A percentile compares a stretch with the other conserved stretches of the same genome.
These are phyloP conservation scores for Vultur gryphus DNA, from an alignment of 2,797 vertebrate genomes.

Conservation along the genomic window DNA sequence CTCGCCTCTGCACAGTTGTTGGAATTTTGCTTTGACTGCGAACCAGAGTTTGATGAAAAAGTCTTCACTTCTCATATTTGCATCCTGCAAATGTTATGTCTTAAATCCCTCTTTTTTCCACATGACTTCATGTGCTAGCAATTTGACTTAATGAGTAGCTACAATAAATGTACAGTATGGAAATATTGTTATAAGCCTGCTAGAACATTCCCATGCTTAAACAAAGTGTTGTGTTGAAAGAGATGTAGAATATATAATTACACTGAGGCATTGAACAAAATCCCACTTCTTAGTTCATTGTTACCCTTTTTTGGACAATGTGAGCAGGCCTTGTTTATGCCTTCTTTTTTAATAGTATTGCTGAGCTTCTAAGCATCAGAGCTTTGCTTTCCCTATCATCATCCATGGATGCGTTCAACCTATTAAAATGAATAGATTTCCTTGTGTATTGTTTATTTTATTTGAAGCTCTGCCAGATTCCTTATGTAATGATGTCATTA, in stretches of 20 bases:
- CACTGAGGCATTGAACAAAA: conserved; percentile 30
- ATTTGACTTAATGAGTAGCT: conserved; percentile 61
- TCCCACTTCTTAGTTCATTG: not conserved
- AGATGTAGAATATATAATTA: conserved; percentile 38
- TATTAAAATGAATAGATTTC: conserved; percentile 26
- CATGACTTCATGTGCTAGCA: conserved; percentile 53
- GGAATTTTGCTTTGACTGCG: conserved; percentile 58
- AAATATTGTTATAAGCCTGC: conserved; percentile 56
- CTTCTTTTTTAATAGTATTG: not conserved
- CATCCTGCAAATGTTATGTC: conserved; percentile 49
- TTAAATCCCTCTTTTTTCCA: conserved; percentile 39
- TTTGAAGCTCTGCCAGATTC: conserved; percentile 1
- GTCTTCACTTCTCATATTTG: conserved; percentile 26
- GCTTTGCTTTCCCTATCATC: not conserved
- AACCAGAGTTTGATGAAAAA: conserved; percentile 18
- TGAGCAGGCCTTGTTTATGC: not conserved
- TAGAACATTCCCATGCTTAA: conserved; percentile 1
- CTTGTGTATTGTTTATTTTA: conserved; percentile 2
- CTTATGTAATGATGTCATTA: not conserved
- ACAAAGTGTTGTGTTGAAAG: conserved; percentile 21
- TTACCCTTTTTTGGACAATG: not conserved
- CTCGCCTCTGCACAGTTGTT: not conserved
- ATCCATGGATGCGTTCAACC: not conserved
- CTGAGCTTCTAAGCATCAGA: not conserved
- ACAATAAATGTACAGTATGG: conserved; percentile 43